A percentile compares a stretch with the other conserved stretches of the same genome.
Evolutionary conservation across 2,888 invertebrate species (phyloP).

Genomic region (Alloscopus bannaensis): DNA sequence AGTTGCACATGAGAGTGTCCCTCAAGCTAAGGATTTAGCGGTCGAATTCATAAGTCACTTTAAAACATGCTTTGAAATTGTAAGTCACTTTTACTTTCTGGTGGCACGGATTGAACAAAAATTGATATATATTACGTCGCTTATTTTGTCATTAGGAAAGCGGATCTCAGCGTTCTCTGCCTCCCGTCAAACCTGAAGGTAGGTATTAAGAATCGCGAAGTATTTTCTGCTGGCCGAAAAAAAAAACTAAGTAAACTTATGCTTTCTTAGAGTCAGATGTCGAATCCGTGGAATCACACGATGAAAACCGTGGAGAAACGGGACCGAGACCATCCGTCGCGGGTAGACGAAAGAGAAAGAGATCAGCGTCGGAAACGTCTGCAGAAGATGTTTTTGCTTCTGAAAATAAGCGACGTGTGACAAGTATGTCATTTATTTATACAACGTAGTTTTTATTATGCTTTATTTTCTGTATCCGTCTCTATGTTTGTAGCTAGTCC

Average conservation of each 20-base stretch:
- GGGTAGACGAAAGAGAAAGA: constrained; percentile 26
- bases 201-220: neutral
- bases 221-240: neutral
- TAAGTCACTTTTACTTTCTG: constrained; percentile 22
- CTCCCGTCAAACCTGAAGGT: neutral
- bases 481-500: too few relatives aligned
- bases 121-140: neutral
- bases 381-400: constrained; percentile 25
- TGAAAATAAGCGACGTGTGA: constrained; percentile 49
- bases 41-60: neutral
- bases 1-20: neutral
- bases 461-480: too few relatives aligned
- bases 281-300: constrained; percentile 50
- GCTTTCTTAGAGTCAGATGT: constrained; percentile 39
- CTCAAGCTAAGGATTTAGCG: constrained; percentile 9
- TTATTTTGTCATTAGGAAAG: neutral
- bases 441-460: too few relatives aligned
- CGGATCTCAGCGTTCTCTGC: too few relatives aligned
- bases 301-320: constrained; percentile 21
- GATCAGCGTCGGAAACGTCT: constrained; percentile 49
- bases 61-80: constrained; percentile 13
- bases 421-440: constrained; percentile 37
- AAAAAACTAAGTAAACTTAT: neutral
- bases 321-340: constrained; percentile 11
- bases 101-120: too few relatives aligned